Conservation (phyloP, 2,797 vertebrate species). For the Characodon lateralis region DNA sequence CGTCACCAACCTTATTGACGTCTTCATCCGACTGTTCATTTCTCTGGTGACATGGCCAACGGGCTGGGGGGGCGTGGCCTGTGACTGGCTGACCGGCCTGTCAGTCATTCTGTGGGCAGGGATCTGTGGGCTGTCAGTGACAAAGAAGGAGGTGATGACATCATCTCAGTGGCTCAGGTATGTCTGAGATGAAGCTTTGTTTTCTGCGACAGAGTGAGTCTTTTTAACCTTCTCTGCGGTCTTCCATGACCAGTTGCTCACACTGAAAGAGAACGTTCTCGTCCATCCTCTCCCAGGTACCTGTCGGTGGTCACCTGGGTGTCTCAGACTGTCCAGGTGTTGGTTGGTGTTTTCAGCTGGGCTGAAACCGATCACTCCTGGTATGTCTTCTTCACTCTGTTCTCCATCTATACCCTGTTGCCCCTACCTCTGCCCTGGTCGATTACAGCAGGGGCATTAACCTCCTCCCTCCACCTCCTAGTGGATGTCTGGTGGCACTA, state of each 20-base stretch:
- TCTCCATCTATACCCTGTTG: conserved; percentile 71
- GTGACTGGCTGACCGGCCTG: conserved; percentile 41
- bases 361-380: conserved; percentile 68
- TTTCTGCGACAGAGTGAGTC: neutral
- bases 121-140: conserved; percentile 33
- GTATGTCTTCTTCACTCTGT: conserved; percentile 74
- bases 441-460: conserved; percentile 58
- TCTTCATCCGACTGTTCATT: conserved; percentile 61
- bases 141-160: conserved; percentile 38
- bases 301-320: conserved; percentile 69
- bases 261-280: neutral
- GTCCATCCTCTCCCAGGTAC: conserved; percentile 30
- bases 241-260: neutral
- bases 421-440: conserved; percentile 74
- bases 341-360: conserved; percentile 56
- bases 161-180: conserved; percentile 53
- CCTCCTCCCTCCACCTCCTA: conserved; percentile 64
- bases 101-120: conserved; percentile 35
- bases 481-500: conserved; percentile 48
- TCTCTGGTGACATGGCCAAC: conserved; percentile 41
- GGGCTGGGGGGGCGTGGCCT: conserved; percentile 26
- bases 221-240: neutral
- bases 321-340: conserved; percentile 68
- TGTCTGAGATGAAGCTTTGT: neutral
- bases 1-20: conserved; percentile 66